Evolutionary conservation across 2,888 invertebrate species (phyloP).

Genomic region (Chaetogeoica ovagalla): DNA sequence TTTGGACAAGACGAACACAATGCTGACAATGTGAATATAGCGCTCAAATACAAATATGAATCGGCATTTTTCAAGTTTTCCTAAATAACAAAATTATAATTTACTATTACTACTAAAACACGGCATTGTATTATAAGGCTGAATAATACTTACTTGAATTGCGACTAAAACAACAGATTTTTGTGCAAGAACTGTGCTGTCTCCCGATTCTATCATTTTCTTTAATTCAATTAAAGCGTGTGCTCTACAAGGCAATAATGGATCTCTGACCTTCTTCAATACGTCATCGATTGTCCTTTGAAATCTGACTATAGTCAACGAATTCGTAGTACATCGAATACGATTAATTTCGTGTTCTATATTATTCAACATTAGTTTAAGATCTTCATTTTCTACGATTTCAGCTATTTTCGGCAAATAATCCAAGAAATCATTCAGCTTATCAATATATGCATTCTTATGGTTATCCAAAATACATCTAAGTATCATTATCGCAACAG

Average conservation of each 20-base stretch:
- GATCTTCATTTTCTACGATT: neutral
- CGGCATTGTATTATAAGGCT: neutral
- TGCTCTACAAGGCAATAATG: slow-evolving; percentile 76
- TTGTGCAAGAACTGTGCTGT: slow-evolving; percentile 68
- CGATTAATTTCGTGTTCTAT: neutral
- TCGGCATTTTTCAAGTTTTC: slow-evolving; percentile 77
- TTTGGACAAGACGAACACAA: slow-evolving; percentile 71
- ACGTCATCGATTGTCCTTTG: slow-evolving; percentile 29
- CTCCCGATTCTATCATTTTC: slow-evolving; percentile 70
- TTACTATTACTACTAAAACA: neutral
- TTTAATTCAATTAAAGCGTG: slow-evolving; percentile 76
- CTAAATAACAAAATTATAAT: slow-evolving; percentile 62
- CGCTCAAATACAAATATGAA: slow-evolving; percentile 79
- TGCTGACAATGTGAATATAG: slow-evolving; percentile 75
- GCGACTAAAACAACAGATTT: slow-evolving; percentile 71
- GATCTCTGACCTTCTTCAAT: slow-evolving; percentile 67
- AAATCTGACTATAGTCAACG: neutral
- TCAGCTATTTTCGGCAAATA: slow-evolving; percentile 13
- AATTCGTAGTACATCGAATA: neutral
- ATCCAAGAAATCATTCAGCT: neutral
- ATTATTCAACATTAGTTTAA: slow-evolving; percentile 9
- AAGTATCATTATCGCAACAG: slow-evolving; percentile 15
- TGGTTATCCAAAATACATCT: slow-evolving; percentile 3
- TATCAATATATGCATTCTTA: neutral
- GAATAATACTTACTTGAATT: slow-evolving; percentile 66